Evolutionary conservation across 2,113 vertebrate species (phyloP).

Genomic region (Ceyx cyanopectus): DNA sequence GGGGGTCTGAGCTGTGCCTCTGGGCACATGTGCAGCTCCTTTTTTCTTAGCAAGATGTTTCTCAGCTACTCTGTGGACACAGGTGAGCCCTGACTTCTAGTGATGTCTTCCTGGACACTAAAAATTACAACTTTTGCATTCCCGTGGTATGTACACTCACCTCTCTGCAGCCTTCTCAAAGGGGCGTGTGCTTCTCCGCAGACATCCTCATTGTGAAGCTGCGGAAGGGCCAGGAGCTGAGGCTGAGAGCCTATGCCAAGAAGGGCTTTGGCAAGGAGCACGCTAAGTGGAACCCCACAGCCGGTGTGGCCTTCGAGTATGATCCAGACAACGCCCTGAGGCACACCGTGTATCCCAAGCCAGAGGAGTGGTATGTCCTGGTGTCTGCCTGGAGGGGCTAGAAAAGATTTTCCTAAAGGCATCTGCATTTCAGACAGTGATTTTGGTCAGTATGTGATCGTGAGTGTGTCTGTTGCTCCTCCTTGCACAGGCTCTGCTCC

Average conservation of each 20-base stretch:
- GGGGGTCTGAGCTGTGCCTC: not conserved
- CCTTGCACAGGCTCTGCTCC: not conserved
- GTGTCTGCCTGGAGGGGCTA: not conserved
- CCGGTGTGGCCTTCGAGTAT: slow-evolving; percentile 95
- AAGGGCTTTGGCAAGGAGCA: slow-evolving; percentile 99
- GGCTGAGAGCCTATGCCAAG: slow-evolving; percentile 93
- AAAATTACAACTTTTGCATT: not conserved
- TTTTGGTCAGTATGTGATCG: fast-evolving
- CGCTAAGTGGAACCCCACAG: slow-evolving; percentile 98
- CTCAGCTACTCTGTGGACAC: not conserved
- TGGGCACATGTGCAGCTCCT: not conserved
- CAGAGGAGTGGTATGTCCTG: slow-evolving; percentile 90
- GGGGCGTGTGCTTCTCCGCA: not conserved
- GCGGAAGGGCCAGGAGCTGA: slow-evolving; percentile 95
- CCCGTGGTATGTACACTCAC: fast-evolving
- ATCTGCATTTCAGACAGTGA: not conserved
- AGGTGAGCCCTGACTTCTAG: not conserved
- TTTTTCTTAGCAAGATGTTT: not conserved
- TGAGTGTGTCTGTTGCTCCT: fast-evolving
- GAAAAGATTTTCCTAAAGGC: not conserved
- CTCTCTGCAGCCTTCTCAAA: not conserved
- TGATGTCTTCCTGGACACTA: not conserved
- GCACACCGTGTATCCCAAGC: slow-evolving; percentile 95
- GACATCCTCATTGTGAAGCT: slow-evolving; percentile 97
- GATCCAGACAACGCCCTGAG: slow-evolving; percentile 95